These are phyloP conservation scores for Coturnix japonica DNA, from an alignment of 2,113 vertebrate genomes.

Conservation along the genomic window DNA sequence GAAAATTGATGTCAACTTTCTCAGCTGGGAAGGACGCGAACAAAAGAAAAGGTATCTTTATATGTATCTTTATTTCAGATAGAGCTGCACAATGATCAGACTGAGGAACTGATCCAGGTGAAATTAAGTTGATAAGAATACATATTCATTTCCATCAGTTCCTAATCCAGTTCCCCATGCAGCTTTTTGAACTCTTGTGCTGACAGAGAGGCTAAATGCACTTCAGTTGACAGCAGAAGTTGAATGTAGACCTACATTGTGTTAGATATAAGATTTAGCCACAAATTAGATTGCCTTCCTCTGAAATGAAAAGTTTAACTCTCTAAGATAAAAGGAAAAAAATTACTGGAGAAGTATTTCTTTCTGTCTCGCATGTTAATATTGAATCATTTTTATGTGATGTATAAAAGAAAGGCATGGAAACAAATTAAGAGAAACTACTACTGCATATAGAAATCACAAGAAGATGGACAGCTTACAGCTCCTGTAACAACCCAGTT, in stretches of 20 bases:
- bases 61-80: not conserved
- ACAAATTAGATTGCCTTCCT: not conserved
- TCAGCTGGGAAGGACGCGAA: fast-evolving
- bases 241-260: not conserved
- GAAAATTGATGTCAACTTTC: not conserved
- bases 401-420: not conserved
- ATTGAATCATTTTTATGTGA: not conserved
- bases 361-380: not conserved
- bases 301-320: not conserved
- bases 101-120: not conserved
- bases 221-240: not conserved
- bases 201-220: not conserved
- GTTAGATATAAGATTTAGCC: not conserved
- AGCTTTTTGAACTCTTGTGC: not conserved
- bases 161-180: not conserved
- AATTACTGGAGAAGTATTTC: not conserved
- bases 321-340: not conserved
- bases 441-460: not conserved
- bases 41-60: not conserved
- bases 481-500: constrained; percentile 99
- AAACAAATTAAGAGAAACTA: not conserved
- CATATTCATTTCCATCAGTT: not conserved
- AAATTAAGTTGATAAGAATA: not conserved
- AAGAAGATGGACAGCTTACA: constrained; percentile 78
- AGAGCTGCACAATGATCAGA: not conserved